Evolutionary conservation across 2,797 vertebrate genomes (phyloP).

Genomic region (Loris lydekkerianus): DNA sequence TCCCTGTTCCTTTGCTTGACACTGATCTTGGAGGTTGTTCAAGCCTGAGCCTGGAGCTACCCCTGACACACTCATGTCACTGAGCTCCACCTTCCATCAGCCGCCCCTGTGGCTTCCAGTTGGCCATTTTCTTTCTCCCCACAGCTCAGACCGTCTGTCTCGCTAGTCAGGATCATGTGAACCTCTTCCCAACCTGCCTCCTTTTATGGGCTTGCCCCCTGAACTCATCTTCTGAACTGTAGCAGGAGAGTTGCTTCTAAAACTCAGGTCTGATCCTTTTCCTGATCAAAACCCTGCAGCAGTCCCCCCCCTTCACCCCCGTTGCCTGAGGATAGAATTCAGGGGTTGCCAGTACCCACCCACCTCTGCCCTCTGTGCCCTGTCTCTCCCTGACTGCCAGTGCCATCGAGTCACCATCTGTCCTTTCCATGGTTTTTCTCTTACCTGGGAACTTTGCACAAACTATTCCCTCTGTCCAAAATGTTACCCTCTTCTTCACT

Average conservation of each 20-base stretch:
- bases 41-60: not conserved
- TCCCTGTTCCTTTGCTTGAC: not conserved
- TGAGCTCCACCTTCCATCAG: too few relatives aligned
- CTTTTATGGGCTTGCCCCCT: too few relatives aligned
- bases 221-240: too few relatives aligned
- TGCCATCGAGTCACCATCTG: not conserved
- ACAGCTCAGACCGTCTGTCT: not conserved
- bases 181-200: not conserved
- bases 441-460: not conserved
- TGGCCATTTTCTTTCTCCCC: not conserved
- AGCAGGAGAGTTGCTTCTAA: not conserved
- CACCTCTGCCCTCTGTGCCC: not conserved
- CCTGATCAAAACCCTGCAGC: not conserved
- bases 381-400: fast-evolving
- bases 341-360: fast-evolving
- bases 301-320: not conserved
- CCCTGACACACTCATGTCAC: not conserved
- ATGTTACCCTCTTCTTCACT: not conserved
- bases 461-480: not conserved
- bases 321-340: not conserved
- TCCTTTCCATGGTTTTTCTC: not conserved
- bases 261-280: not conserved
- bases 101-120: fast-evolving
- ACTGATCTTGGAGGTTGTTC: not conserved
- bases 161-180: not conserved